These are phyloP conservation scores for human DNA, from an alignment of 2,113 vertebrate species.

Conservation along the genomic window DNA sequence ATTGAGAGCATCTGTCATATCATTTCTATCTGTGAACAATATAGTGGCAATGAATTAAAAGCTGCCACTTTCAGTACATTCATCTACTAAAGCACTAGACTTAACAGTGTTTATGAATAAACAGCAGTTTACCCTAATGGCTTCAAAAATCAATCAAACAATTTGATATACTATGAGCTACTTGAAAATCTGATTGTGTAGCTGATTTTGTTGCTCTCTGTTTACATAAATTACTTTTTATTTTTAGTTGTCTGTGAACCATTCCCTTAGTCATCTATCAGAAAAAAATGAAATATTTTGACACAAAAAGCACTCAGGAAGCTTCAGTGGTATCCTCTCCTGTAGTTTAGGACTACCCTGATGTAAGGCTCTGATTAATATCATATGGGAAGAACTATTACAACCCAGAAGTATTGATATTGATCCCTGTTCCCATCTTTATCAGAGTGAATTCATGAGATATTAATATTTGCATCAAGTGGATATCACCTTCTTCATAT, in stretches of 20 bases:
- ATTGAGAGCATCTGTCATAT: not conserved
- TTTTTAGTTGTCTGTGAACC: not conserved
- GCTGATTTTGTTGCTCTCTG: slow-evolving; percentile 35
- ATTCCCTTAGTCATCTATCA: not conserved
- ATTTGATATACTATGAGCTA: slow-evolving; percentile 30
- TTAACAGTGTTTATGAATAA: slow-evolving; percentile 34
- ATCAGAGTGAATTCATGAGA: not conserved
- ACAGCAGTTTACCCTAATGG: slow-evolving; percentile 9
- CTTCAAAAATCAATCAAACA: slow-evolving; percentile 50
- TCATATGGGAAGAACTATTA: not conserved
- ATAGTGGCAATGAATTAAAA: slow-evolving; percentile 16
- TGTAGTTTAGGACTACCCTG: not conserved
- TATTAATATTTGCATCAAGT: not conserved
- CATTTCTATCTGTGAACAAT: not conserved
- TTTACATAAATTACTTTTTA: slow-evolving; percentile 44
- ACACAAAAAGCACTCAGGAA: not conserved
- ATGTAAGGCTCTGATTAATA: not conserved
- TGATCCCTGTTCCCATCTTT: not conserved
- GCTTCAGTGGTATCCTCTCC: not conserved
- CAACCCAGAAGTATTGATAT: not conserved
- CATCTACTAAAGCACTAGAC: slow-evolving; percentile 29
- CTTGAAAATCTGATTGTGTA: slow-evolving; percentile 11
- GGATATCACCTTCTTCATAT: not conserved
- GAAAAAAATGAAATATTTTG: not conserved
- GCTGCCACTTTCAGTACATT: not conserved